Base-by-base conservation (phyloP, 1,140 invertebrate genomes). In the Trypoxylus dichotomus region DNA sequence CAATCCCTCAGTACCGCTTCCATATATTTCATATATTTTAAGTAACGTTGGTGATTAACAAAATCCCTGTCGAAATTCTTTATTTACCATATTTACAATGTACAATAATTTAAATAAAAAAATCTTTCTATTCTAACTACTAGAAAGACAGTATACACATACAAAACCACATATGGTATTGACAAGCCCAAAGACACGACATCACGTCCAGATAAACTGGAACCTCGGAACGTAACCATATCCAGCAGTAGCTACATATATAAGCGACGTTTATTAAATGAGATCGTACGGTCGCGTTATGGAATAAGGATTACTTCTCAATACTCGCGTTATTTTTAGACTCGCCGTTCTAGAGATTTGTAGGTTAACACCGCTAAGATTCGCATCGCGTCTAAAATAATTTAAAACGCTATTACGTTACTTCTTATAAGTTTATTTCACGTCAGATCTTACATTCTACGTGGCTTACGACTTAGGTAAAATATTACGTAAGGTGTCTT, bases 401-500 rank as follows among this genome's bases (percentile, higher is more conserved):
- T 54, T 54, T n/a, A 54, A n/a, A n/a, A 54, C 13, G 19, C 19
- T 2, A 19, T 54, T 54, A 54, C 47, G 47, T 19, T 54, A 54
- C 13, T 1, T 54, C 19, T 6, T n/a, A 54, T 54, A 43, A 43
- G 15, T 54, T 68, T 37, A 37, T 37, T 37, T 37, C 32, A 37
- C 10, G 13, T 68, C 27, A 24, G 24, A 27, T 15, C 60, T 68
- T 27, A 68, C 3, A 25, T 24, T 68, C 8, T 15, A 25, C 10
- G 24, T 0, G 1, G 10, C 11, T 27, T 68, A 24, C 60, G 11
- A 74, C n/a, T 74, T 41, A 74, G 72, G 32, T 74, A 74, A 41
- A 74, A 74, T 43, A 74, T 74, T 74, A 21, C 72, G 29, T n/a
- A 74, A 74, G 32, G n/a, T 29, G 41, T 74, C 21, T 74, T 74